Percentiles rank a stretch among this genome's conserved stretches.
These are phyloP conservation scores for Phymatocera aterrima DNA, from an alignment of 2,888 invertebrate species.

Conservation along the genomic window DNA sequence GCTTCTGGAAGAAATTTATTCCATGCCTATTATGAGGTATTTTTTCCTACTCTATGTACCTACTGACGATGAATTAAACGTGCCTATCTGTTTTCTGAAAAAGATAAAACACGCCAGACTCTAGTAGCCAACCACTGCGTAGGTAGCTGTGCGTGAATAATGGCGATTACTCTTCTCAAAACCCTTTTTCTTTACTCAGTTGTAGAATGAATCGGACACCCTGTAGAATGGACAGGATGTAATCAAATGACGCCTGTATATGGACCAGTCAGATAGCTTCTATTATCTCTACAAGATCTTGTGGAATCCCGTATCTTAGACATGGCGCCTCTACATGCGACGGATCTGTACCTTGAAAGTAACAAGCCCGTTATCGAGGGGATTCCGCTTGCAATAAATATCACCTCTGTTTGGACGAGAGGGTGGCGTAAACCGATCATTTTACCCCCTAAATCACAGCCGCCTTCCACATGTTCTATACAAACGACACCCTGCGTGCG, in stretches of 20 bases:
- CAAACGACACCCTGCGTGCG: background rate
- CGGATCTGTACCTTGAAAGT: slow-evolving; percentile 57
- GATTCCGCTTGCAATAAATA: slow-evolving; percentile 41
- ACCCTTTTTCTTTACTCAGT: background rate
- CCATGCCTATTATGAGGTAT: background rate
- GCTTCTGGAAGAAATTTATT: slow-evolving; percentile 12
- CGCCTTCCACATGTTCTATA: background rate
- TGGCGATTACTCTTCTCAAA: background rate
- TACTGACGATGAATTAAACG: slow-evolving; percentile 9
- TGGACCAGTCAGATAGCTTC: slow-evolving; percentile 36
- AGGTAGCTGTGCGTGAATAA: slow-evolving; percentile 9
- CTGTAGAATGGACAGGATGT: slow-evolving; percentile 32
- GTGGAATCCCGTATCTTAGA: slow-evolving; percentile 52
- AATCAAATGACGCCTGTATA: slow-evolving; percentile 34
- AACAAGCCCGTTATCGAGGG: slow-evolving; percentile 63
- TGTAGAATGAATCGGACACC: slow-evolving; percentile 18
- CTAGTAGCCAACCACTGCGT: slow-evolving; percentile 10
- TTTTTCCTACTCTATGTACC: too few species aligned
- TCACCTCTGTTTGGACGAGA: slow-evolving; percentile 21
- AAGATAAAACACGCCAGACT: background rate
- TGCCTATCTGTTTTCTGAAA: slow-evolving; percentile 14
- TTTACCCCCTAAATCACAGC: slow-evolving; percentile 23
- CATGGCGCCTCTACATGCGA: slow-evolving; percentile 50
- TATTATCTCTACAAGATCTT: slow-evolving; percentile 58
- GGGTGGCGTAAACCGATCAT: slow-evolving; percentile 38